phyloP scores from a whole-genome alignment of 2,888 invertebrate genomes.

The Hartigia nigra region DNA sequence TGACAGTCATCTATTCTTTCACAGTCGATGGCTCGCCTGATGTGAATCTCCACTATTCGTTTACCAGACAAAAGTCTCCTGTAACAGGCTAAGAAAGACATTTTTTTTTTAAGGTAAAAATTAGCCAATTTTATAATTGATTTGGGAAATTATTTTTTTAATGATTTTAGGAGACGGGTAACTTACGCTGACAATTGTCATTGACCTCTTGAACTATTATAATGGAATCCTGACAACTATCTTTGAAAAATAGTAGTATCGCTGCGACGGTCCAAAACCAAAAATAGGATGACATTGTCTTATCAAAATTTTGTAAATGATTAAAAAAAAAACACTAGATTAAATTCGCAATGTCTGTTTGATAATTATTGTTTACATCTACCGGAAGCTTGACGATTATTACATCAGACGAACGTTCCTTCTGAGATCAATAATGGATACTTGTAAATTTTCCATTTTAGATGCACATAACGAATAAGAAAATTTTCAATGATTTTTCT shows the following conservation, averaged over 20 bases:
- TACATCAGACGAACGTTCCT: background rate
- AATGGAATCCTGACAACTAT: constrained; percentile 32
- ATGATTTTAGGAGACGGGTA: background rate
- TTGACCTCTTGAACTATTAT: constrained; percentile 39
- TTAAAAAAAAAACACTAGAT: background rate
- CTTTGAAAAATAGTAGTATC: background rate
- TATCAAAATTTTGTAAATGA: background rate
- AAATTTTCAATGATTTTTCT: background rate
- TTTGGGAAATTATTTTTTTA: background rate
- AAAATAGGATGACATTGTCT: background rate
- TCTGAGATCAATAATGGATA: background rate
- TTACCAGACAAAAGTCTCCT: constrained; percentile 80
- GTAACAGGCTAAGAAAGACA: constrained; percentile 77
- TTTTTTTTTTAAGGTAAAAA: background rate
- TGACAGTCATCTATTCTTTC: constrained; percentile 82
- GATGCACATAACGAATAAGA: background rate
- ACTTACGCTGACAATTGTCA: constrained; percentile 43
- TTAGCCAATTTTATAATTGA: background rate
- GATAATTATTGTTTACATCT: background rate
- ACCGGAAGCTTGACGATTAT: background rate
- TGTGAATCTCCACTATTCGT: constrained; percentile 76
- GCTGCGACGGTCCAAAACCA: constrained; percentile 5
- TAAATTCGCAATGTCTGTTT: too few species aligned
- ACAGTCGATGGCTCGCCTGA: constrained; percentile 76
- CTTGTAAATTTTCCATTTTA: background rate